phyloP scores from a whole-genome alignment of 2,113 vertebrate genomes.

The Cervus canadensis region DNA sequence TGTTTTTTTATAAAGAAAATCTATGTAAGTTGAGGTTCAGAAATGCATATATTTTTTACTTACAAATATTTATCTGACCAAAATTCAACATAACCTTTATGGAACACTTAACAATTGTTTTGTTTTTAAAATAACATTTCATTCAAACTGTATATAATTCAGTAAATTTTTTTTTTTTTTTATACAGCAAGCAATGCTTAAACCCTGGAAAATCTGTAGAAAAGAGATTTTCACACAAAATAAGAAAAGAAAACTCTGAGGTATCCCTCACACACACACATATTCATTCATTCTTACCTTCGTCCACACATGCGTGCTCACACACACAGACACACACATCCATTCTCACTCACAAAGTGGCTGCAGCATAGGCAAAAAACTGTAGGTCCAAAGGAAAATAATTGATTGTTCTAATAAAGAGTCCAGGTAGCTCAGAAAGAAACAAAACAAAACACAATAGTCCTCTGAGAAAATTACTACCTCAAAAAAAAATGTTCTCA shows the following conservation, averaged over 20 bases:
- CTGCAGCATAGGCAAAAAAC: constrained; percentile 88
- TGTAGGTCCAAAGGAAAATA: constrained; percentile 83
- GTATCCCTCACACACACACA: constrained; percentile 77
- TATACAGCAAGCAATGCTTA: constrained; percentile 88
- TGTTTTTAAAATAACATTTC: constrained; percentile 90
- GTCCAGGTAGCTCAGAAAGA: constrained; percentile 84
- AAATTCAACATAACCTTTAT: constrained; percentile 90
- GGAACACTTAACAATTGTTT: constrained; percentile 85
- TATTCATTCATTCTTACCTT: constrained; percentile 54
- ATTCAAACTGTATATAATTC: constrained; percentile 90
- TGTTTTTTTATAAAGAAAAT: constrained; percentile 80
- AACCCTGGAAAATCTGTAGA: constrained; percentile 88
- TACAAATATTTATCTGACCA: constrained; percentile 91
- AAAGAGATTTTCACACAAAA: constrained; percentile 85
- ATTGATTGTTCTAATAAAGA: constrained; percentile 84
- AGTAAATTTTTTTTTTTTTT: constrained; percentile 80
- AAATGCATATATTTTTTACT: constrained; percentile 91
- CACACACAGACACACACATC: constrained; percentile 25
- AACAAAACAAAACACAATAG: constrained; percentile 73
- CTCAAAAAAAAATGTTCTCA: constrained; percentile 84
- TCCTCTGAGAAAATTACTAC: constrained; percentile 84
- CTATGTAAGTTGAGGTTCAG: constrained; percentile 87
- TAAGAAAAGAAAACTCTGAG: constrained; percentile 82
- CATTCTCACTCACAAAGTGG: constrained; percentile 77
- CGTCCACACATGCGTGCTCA: background rate